Evolutionary conservation across 2,797 vertebrate species (phyloP).

Genomic region (Natrix natrix): DNA sequence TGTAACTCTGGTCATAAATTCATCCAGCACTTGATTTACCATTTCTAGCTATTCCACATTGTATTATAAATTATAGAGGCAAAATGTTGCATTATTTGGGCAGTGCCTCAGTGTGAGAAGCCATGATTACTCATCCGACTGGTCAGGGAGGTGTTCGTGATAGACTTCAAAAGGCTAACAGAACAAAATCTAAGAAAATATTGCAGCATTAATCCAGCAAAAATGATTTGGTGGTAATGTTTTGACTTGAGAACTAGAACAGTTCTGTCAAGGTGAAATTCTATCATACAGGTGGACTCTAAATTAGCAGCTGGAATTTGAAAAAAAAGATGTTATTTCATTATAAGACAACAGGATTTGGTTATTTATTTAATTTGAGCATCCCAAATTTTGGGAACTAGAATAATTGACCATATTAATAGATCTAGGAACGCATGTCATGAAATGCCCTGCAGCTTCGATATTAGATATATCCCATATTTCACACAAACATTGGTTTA

Average conservation of each 20-base stretch:
- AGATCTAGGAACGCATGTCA: neutral
- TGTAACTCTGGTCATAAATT: constrained; percentile 32
- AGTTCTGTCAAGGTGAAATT: neutral
- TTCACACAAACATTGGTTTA: neutral
- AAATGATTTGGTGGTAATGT: neutral
- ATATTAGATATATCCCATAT: neutral
- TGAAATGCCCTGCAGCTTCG: neutral
- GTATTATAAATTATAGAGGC: constrained; percentile 31
- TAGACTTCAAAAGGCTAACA: neutral
- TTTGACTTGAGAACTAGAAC: neutral
- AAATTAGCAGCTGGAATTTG: neutral
- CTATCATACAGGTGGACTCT: neutral
- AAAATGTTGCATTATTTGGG: constrained; percentile 11
- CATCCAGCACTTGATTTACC: constrained; percentile 34
- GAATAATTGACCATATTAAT: neutral
- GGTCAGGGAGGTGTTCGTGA: neutral
- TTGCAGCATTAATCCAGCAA: neutral
- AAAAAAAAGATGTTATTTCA: neutral
- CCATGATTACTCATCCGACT: neutral
- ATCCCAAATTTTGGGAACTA: neutral
- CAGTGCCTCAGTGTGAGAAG: neutral
- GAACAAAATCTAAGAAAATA: neutral
- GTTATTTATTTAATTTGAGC: neutral
- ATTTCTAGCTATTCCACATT: constrained; percentile 43
- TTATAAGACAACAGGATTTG: neutral